A percentile compares a stretch with the other conserved stretches of the same genome.
Evolutionary conservation across 2,113 vertebrate species (phyloP).

Genomic region (Misgurnus mizolepis): DNA sequence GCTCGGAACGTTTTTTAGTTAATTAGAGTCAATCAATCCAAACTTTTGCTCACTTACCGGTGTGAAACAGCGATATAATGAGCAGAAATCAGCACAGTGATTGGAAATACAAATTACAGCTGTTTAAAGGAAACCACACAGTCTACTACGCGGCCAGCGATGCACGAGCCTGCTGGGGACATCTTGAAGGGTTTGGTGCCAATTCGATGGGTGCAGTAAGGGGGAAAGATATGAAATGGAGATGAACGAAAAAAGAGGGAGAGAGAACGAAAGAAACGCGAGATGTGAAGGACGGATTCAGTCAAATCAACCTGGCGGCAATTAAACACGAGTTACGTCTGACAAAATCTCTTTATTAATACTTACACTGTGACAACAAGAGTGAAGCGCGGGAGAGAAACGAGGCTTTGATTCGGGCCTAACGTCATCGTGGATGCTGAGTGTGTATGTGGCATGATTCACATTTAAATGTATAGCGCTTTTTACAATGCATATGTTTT

Average conservation of each 20-base stretch:
- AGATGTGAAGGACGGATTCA: slow-evolving; percentile 34
- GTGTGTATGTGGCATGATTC: neutral
- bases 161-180: slow-evolving; percentile 77
- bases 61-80: slow-evolving; percentile 99
- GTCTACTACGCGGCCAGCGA: slow-evolving; percentile 78
- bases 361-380: neutral
- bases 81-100: slow-evolving; percentile 99
- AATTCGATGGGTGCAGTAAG: slow-evolving; percentile 53
- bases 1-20: slow-evolving; percentile 99
- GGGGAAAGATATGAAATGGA: slow-evolving; percentile 45
- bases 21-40: slow-evolving; percentile 99
- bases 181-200: slow-evolving; percentile 71
- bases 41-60: slow-evolving; percentile 99
- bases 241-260: slow-evolving; percentile 18
- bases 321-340: slow-evolving; percentile 41
- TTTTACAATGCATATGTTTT: too few relatives aligned
- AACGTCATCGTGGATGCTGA: neutral
- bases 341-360: slow-evolving; percentile 39
- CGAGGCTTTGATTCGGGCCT: slow-evolving; percentile 1
- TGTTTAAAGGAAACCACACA: slow-evolving; percentile 81
- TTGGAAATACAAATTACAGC: slow-evolving; percentile 99
- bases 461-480: too few relatives aligned
- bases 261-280: slow-evolving; percentile 21
- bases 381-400: neutral
- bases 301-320: slow-evolving; percentile 29